Evolutionary conservation across 2,888 invertebrate genomes (phyloP).

Genomic region (Brachyptera putata): DNA sequence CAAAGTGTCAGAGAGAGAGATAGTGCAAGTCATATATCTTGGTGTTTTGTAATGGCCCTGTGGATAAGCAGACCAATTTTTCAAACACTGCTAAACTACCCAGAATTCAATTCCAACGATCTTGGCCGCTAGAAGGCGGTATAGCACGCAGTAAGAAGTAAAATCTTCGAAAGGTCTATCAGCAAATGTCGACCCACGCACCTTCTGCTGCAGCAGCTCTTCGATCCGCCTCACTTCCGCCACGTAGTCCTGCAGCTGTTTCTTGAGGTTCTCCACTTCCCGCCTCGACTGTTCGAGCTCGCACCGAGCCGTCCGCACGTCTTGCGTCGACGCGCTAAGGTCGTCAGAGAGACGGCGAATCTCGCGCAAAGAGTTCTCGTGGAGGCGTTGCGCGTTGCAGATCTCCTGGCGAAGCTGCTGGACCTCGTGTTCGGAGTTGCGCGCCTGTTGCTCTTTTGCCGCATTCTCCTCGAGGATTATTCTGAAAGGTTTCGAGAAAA

Average conservation of each 20-base stretch:
- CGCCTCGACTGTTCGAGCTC: constrained; percentile 64
- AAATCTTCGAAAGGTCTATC: too few species aligned
- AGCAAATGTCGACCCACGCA: too few species aligned
- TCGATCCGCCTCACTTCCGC: constrained; percentile 75
- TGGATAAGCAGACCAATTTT: too few species aligned
- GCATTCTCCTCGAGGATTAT: constrained; percentile 41
- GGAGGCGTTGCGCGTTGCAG: constrained; percentile 51
- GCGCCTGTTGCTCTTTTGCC: constrained; percentile 50
- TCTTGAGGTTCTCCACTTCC: constrained; percentile 69
- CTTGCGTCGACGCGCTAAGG: constrained; percentile 59
- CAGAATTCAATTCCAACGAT: too few species aligned
- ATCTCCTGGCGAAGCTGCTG: constrained; percentile 53
- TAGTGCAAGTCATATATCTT: too few species aligned
- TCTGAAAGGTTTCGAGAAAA: constrained; percentile 22
- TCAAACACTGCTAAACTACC: too few species aligned
- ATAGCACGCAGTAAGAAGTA: too few species aligned
- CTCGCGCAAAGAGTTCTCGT: constrained; percentile 59
- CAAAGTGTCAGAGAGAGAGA: too few species aligned
- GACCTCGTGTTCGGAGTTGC: constrained; percentile 52
- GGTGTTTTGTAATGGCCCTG: too few species aligned
- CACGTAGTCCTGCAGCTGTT: constrained; percentile 76
- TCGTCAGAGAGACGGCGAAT: constrained; percentile 72
- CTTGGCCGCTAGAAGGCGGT: too few species aligned
- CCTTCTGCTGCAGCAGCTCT: constrained; percentile 67
- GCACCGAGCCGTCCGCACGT: constrained; percentile 57